Percentiles rank a stretch among this genome's conserved stretches.
Conservation (phyloP, 1,140 invertebrate genomes). For the Papilio xuthus region DNA sequence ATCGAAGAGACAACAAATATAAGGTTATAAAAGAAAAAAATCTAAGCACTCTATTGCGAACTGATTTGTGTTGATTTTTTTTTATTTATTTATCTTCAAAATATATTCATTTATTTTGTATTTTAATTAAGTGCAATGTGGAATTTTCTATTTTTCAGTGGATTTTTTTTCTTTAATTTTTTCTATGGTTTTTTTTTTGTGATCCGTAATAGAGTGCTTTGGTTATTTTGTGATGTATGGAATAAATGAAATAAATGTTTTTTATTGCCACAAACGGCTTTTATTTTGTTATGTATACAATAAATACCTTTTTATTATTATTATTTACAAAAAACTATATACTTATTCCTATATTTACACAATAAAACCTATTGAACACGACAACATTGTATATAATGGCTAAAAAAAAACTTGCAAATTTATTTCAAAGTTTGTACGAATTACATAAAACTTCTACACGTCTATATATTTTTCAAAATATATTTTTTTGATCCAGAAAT, state of each 20-base stretch:
- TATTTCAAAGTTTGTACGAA: no score
- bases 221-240: constrained; percentile 47
- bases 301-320: constrained; percentile 62
- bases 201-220: background rate
- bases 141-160: background rate
- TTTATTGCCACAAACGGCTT: constrained; percentile 73
- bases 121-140: background rate
- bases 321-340: constrained; percentile 50
- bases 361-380: constrained; percentile 62
- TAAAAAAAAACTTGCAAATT: no score
- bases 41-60: background rate
- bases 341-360: constrained; percentile 38
- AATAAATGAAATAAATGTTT: constrained; percentile 69
- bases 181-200: no score
- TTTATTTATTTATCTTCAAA: background rate
- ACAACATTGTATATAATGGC: no score
- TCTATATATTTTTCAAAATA: no score
- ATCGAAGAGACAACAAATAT: no score
- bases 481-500: no score
- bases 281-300: constrained; percentile 70
- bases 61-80: background rate
- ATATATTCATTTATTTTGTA: background rate
- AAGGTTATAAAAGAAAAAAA: background rate
- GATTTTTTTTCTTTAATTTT: no score
- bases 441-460: no score